Evolutionary conservation across 2,888 invertebrate species (phyloP).

Genomic region (Protonemura montana): DNA sequence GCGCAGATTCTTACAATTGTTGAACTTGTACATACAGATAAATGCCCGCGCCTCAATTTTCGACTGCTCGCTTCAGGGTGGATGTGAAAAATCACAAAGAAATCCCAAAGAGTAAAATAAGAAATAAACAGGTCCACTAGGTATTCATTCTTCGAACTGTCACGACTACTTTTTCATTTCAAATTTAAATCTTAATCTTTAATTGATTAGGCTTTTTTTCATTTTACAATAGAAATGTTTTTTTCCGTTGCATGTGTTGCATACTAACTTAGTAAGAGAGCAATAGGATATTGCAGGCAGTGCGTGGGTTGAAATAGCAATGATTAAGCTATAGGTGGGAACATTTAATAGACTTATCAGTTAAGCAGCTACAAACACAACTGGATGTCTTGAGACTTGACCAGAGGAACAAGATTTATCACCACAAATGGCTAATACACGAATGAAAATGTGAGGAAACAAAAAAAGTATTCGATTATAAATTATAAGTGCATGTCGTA

Average conservation of each 20-base stretch:
- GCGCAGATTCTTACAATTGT: neutral
- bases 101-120: neutral
- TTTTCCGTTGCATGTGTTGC: neutral
- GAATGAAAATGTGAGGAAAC: neutral
- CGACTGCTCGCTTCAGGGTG: neutral
- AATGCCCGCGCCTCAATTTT: neutral
- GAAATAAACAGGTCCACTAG: neutral
- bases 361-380: neutral
- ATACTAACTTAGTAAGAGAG: neutral
- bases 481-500: neutral
- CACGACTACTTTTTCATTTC: neutral
- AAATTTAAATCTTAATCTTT: constrained; percentile 12
- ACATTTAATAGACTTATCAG: constrained; percentile 7
- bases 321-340: constrained; percentile 12
- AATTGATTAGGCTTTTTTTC: constrained; percentile 9
- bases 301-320: neutral
- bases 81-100: neutral
- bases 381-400: neutral
- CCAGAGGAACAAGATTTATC: neutral
- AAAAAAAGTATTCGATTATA: neutral
- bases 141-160: neutral
- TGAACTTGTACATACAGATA: neutral
- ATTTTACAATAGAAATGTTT: neutral
- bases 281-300: neutral
- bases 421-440: neutral